Evolutionary conservation across 2,113 vertebrate species (phyloP), one percentile per base, ranked within the genome.

Genomic region (Agapornis roseicollis): DNA sequence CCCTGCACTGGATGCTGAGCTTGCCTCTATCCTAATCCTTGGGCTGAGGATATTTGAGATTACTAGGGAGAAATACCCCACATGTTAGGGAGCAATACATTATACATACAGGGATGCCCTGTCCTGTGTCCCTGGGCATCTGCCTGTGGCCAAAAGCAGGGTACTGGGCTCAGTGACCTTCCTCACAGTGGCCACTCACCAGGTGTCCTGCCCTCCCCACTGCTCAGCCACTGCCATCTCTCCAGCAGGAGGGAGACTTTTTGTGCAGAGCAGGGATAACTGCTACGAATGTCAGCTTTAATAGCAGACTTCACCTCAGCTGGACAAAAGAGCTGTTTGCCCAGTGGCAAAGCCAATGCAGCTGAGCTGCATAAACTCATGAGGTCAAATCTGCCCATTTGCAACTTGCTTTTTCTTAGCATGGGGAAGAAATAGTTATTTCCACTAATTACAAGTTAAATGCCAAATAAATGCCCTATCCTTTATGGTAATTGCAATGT

Each of bases 391-490:
- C 69, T 20, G 64, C n/a, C 69, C 92, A 53, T 42, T 74, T 90
- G 65, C 88, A 71, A 39, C 55, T 42, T n/a, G 19, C 60, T 22
- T 28, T 82, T 80, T 31, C 88, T 86, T 78, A 66, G 65, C 60
- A 70, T 0, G 2, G 69, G 72, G 37, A 87, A 96, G 83, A 95
- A 96, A 95, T 15, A 81, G 69, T 81, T 93, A 79, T 72, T 92
- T 84, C 37, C 76, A 37, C 85, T 90, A 86, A 87, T 92, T 88
- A 76, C 83, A 81, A 12, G 72, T 96, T 90, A 93, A 94, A 92
- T 90, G 85, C 76, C 93, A 92, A 94, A 93, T 90, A 95, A 97
- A 91, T 72, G 92, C 80, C 90, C 88, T 84, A 79, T 41, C 72
- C 10, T 4, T 69, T 52, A 58, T 76, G 79, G 88, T 81, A 88